These are phyloP conservation scores for Megaleporinus macrocephalus DNA, from an alignment of 2,113 vertebrate species.

Conservation along the genomic window DNA sequence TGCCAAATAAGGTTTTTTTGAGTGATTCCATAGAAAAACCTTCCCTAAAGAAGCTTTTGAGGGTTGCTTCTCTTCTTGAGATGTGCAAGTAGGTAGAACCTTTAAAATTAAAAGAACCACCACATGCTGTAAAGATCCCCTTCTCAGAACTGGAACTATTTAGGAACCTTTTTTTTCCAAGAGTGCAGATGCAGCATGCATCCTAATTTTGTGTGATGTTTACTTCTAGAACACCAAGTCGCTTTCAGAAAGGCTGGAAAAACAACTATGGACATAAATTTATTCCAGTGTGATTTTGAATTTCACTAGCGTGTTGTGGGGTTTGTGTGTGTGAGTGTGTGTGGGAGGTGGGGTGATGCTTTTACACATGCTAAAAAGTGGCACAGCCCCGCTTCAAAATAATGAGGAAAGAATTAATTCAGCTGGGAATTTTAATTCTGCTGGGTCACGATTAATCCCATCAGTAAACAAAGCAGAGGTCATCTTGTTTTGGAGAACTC, in stretches of 20 bases:
- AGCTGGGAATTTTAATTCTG: slow-evolving; percentile 79
- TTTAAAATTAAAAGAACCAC: too few relatives aligned
- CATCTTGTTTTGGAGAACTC: slow-evolving; percentile 80
- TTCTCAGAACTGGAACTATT: too few relatives aligned
- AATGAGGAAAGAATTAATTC: slow-evolving; percentile 78
- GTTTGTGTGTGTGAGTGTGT: not conserved
- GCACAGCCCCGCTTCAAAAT: slow-evolving; percentile 67
- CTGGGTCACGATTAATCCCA: slow-evolving; percentile 73
- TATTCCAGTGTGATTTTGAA: slow-evolving; percentile 77
- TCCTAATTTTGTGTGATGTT: not conserved
- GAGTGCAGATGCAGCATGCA: not conserved
- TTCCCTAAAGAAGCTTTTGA: too few relatives aligned
- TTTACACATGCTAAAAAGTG: slow-evolving; percentile 70
- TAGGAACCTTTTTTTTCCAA: not conserved
- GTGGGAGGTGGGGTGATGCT: slow-evolving; percentile 44
- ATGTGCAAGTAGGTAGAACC: too few relatives aligned
- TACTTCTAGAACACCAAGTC: not conserved
- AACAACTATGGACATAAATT: slow-evolving; percentile 20
- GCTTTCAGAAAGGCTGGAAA: slow-evolving; percentile 7
- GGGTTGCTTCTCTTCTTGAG: not conserved
- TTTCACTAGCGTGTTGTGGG: slow-evolving; percentile 66
- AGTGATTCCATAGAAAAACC: too few relatives aligned
- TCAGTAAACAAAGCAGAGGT: slow-evolving; percentile 84
- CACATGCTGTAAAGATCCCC: too few relatives aligned
- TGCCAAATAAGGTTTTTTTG: too few relatives aligned